phyloP scores from a whole-genome alignment of 2,113 vertebrate species.

The Polypterus senegalus region DNA sequence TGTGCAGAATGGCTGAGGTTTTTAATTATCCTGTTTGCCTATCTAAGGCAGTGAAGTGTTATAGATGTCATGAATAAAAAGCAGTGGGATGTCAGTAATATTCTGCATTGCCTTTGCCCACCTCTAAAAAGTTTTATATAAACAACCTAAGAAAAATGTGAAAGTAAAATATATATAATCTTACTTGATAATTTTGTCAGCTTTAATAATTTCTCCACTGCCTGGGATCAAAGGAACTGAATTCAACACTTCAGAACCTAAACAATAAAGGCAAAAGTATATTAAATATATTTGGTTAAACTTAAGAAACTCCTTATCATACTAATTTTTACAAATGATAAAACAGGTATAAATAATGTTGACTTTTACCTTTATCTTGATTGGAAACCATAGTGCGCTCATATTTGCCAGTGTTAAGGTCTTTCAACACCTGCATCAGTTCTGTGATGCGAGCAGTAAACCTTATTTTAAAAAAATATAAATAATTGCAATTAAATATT shows the following conservation, averaged over 20 bases:
- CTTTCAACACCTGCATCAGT: conserved; percentile 85
- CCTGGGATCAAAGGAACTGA: conserved; percentile 63
- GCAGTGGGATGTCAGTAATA: too few species aligned
- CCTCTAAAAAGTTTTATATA: neutral
- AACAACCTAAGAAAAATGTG: neutral
- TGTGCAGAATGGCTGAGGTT: too few species aligned
- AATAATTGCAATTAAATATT: neutral
- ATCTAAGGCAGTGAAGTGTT: too few species aligned
- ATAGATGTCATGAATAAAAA: too few species aligned
- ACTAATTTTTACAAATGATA: neutral
- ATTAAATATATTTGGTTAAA: neutral
- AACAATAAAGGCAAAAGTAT: conserved; percentile 22
- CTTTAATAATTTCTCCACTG: conserved; percentile 69
- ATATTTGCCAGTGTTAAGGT: conserved; percentile 84
- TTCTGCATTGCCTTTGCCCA: neutral
- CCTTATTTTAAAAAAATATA: conserved; percentile 36
- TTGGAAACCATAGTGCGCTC: conserved; percentile 85
- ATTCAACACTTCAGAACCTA: conserved; percentile 44
- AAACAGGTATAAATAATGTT: neutral
- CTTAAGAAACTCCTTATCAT: neutral
- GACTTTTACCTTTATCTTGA: conserved; percentile 63
- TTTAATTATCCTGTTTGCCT: too few species aligned
- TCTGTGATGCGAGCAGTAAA: conserved; percentile 92
- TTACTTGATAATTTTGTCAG: conserved; percentile 87
- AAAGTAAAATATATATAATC: conserved; percentile 25